phyloP scores from a whole-genome alignment of 2,113 vertebrate species.

The Heloderma charlesbogerti region DNA sequence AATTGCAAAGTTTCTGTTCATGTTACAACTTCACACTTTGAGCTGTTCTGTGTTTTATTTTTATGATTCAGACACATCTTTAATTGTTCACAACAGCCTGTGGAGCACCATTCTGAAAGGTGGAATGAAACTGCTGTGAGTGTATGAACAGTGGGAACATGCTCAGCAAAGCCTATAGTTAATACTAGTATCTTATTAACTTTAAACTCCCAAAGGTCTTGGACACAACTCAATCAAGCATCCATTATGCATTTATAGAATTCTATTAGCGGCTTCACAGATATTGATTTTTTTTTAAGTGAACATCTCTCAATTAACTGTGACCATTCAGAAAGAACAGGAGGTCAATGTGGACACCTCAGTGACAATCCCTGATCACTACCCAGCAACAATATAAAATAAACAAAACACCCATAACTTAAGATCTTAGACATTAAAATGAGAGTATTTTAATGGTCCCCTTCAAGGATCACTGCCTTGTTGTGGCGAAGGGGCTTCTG shows the following conservation, averaged over 20 bases:
- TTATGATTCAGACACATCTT: background rate
- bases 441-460: background rate
- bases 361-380: constrained; percentile 21
- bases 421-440: background rate
- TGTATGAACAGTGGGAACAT: background rate
- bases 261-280: constrained; percentile 20
- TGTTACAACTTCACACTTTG: constrained; percentile 20
- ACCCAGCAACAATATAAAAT: background rate
- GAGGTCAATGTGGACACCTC: background rate
- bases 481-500: no score
- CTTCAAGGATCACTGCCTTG: no score
- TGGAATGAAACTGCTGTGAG: background rate
- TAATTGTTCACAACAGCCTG: background rate
- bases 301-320: constrained; percentile 12
- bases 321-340: background rate
- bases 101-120: constrained; percentile 19
- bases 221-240: background rate
- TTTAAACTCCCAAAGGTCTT: constrained; percentile 7
- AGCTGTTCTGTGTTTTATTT: constrained; percentile 4
- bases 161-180: constrained; percentile 20
- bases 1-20: background rate
- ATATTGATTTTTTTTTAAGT: constrained; percentile 24
- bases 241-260: constrained; percentile 43
- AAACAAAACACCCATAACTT: background rate
- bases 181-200: constrained; percentile 45